Percentiles rank a stretch among this genome's conserved stretches.
Evolutionary conservation across 2,797 vertebrate species (phyloP).

Genomic region (Mareca penelope): DNA sequence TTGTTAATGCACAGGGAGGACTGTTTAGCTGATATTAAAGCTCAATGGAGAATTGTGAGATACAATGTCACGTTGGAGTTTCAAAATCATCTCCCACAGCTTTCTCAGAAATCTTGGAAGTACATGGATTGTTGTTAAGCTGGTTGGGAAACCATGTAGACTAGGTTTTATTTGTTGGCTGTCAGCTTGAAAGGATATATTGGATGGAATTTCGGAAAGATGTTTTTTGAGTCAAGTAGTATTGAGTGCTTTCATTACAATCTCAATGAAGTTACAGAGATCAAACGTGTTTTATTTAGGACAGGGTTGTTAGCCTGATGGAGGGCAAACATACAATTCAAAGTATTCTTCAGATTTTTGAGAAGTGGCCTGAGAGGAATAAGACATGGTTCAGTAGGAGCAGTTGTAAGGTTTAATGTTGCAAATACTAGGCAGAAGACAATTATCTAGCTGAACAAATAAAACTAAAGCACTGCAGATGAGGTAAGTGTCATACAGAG

Average conservation of each 20-base stretch:
- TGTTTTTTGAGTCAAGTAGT: not conserved
- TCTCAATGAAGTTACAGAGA: not conserved
- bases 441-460: constrained; percentile 28
- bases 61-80: not conserved
- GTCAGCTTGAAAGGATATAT: not conserved
- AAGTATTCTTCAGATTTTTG: not conserved
- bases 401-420: not conserved
- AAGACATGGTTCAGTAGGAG: not conserved
- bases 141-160: not conserved
- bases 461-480: not conserved
- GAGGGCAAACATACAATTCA: not conserved
- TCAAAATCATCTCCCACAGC: not conserved
- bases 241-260: not conserved
- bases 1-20: not conserved
- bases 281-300: not conserved
- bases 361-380: not conserved
- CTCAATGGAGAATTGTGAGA: constrained; percentile 2
- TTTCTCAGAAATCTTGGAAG: constrained; percentile 16
- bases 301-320: not conserved
- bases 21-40: not conserved
- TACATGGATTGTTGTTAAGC: not conserved
- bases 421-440: not conserved
- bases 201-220: not conserved
- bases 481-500: constrained; percentile 15
- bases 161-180: constrained; percentile 1